Conservation (phyloP, 2,888 invertebrate genomes). For the Neoitamus cyanurus region DNA sequence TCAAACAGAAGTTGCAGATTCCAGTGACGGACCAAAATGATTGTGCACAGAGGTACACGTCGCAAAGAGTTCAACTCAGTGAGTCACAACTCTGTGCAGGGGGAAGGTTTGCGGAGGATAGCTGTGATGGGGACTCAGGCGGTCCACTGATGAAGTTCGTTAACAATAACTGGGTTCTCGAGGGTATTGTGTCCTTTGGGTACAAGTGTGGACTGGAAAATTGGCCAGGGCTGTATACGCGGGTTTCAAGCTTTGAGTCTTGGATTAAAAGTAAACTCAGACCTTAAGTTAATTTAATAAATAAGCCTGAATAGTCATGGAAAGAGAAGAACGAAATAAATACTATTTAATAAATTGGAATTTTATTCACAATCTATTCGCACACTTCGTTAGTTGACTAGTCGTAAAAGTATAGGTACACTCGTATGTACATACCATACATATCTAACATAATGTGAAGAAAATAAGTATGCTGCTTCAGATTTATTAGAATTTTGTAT, state of each 20-base stretch:
- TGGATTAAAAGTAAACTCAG: constrained; percentile 62
- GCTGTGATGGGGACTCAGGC: constrained; percentile 82
- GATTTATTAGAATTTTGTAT: too few species aligned
- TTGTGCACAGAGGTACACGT: constrained; percentile 65
- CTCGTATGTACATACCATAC: too few species aligned
- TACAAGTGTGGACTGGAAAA: constrained; percentile 72
- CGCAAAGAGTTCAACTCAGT: constrained; percentile 59
- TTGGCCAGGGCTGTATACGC: constrained; percentile 77
- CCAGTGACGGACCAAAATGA: constrained; percentile 66
- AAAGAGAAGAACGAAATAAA: background rate
- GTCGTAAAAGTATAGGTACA: too few species aligned
- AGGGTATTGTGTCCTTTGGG: constrained; percentile 78
- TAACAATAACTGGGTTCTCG: constrained; percentile 69
- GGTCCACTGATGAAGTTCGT: constrained; percentile 76
- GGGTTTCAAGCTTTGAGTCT: constrained; percentile 71
- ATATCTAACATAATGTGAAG: too few species aligned
- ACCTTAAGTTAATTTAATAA: background rate
- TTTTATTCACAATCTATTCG: too few species aligned
- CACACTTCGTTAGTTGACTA: too few species aligned
- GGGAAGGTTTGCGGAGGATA: constrained; percentile 74
- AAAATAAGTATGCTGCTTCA: background rate
- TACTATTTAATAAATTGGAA: background rate
- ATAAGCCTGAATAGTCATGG: background rate
- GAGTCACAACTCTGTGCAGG: constrained; percentile 76
- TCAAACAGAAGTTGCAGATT: constrained; percentile 70